These are phyloP conservation scores for Australoheros scitulus DNA, from an alignment of 2,113 vertebrate species.

Conservation along the genomic window DNA sequence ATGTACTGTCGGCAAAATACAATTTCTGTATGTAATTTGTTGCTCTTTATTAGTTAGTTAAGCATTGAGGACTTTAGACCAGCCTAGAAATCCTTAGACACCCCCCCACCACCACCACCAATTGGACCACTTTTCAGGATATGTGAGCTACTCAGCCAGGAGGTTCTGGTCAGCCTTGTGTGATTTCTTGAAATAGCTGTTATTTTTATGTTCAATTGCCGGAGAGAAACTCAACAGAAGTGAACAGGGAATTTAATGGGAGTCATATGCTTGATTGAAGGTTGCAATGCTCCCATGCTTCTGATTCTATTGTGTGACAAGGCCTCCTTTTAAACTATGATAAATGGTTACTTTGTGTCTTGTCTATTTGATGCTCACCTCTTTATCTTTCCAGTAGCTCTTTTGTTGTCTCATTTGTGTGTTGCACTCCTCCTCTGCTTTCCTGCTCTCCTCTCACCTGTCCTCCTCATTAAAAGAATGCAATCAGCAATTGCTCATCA, in stretches of 20 bases:
- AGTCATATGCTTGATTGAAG: neutral
- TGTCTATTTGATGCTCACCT: fast-evolving
- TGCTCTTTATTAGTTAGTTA: neutral
- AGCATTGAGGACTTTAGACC: neutral
- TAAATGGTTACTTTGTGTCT: neutral
- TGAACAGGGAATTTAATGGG: neutral
- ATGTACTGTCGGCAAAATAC: no score
- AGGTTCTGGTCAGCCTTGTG: neutral
- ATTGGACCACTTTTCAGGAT: neutral
- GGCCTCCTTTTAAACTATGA: neutral
- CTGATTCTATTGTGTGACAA: neutral
- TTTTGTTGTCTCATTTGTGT: neutral
- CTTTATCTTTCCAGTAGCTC: no score
- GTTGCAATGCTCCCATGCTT: neutral
- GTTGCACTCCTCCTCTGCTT: neutral
- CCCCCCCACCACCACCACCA: no score
- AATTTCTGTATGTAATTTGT: neutral
- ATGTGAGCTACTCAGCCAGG: neutral
- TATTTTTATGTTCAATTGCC: neutral
- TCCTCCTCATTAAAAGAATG: neutral
- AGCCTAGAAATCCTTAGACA: neutral
- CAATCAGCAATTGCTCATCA: neutral
- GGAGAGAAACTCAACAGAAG: neutral
- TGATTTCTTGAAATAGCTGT: neutral
- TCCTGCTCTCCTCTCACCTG: neutral